Base-by-base conservation (phyloP, 2,113 vertebrate genomes). In the Brachyistius frenatus region DNA sequence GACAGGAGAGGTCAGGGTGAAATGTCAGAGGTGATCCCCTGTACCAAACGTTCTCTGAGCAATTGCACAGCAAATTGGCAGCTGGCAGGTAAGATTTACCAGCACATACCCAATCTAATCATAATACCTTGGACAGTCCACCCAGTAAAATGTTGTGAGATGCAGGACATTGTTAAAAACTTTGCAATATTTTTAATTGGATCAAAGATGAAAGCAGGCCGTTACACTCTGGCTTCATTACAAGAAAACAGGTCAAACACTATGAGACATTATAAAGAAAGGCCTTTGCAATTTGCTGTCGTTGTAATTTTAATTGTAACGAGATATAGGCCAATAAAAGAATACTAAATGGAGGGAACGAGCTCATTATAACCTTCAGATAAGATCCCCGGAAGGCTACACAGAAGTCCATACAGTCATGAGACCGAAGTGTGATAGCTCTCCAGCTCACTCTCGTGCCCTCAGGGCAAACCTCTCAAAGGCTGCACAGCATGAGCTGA, bases 401-500 rank as follows among this genome's bases (percentile, higher is more conserved):
- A 68, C 63, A 71, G 10, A 66, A 69, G 66, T 60, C 81, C 55
- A 65, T 73, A 57, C 36, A 47, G 84, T 94, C 94, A 94, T 83
- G 88, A 88, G 94, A 94, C 89, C 83, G 74, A 86, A 87, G 88
- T 87, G 86, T 92, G 90, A 93, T 52, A 15, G 75, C 84, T 76
- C 87, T 78, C 78, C 85, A 85, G 49, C 71, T 70, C 57, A 54
- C 74, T 62, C 62, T 77, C 53, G 61, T 78, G 63, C 65, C 80
- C 81, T 46, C 60, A 68, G 76, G 76, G 47, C 67, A 84, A 10
- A 50, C 56, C 82, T 83, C 66, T 85, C 36, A 81, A 60, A 73
- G 57, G 4, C n/a, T 54, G 37, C 63, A 72, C 68, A 63, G 77
- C 69, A 62, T 7, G 67, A 33, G 62, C 37, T 1, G 41, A 75